Conservation (phyloP, 1,140 invertebrate genomes). For the Euschistus heros region DNA sequence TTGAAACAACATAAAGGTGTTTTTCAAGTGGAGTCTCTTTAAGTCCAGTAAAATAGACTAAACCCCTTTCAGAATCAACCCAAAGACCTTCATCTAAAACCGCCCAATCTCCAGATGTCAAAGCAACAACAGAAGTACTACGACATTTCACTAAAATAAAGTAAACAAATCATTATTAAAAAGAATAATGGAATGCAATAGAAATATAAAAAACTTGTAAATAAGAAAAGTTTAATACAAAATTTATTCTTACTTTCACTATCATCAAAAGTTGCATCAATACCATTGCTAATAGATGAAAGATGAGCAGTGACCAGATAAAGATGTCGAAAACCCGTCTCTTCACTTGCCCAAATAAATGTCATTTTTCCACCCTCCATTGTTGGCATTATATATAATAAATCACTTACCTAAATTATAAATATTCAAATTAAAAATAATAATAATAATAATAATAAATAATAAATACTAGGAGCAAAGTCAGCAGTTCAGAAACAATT, state of each 20-base stretch:
- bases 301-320: slow-evolving; percentile 53
- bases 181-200: too few relatives aligned
- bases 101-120: slow-evolving; percentile 76
- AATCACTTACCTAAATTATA: slow-evolving; percentile 58
- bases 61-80: slow-evolving; percentile 56
- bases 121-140: slow-evolving; percentile 37
- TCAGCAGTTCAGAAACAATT: neutral
- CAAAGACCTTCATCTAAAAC: slow-evolving; percentile 64
- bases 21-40: slow-evolving; percentile 71
- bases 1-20: slow-evolving; percentile 69
- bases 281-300: slow-evolving; percentile 18
- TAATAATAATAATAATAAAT: slow-evolving; percentile 12
- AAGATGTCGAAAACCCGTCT: slow-evolving; percentile 82
- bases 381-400: slow-evolving; percentile 69
- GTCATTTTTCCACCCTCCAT: slow-evolving; percentile 44
- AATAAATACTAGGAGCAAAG: slow-evolving; percentile 6
- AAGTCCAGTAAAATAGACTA: slow-evolving; percentile 73
- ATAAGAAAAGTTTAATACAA: neutral
- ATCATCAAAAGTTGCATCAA: slow-evolving; percentile 16
- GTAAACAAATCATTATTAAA: too few relatives aligned
- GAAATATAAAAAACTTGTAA: neutral
- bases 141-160: neutral
- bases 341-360: slow-evolving; percentile 89
- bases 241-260: slow-evolving; percentile 16
- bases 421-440: neutral